Evolutionary conservation across 2,888 invertebrate species (phyloP), one percentile per base, ranked within the genome.

Genomic region (Meteorus colon): DNA sequence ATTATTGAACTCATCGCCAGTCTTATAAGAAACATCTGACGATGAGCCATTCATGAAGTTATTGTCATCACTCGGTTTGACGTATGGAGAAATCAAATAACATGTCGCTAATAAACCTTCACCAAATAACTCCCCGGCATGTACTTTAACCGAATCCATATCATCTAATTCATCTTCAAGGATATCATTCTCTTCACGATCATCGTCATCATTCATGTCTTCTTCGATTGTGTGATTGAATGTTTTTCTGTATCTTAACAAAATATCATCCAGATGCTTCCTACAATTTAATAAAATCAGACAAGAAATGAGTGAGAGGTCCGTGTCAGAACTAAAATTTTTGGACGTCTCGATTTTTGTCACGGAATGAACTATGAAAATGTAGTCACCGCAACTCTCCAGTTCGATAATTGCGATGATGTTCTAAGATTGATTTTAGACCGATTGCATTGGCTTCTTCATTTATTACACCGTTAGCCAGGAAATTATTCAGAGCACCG

Each of bases 381-480:
- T 19, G n/a, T 24, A 55, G n/a, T 62, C 80, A 86, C 86, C 84
- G 84, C 48, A 85, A 80, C 75, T 87, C 86, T 10, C 82, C 82
- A 48, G 80, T 80, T 82, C 82, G 83, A 34, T 83, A 80, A 72
- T 81, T 79, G 12, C 82, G 80, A 74, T 86, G 84, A 80, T 85
- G 84, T 67, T 88, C 85, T 31, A 87, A 79, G 74, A 85, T 74
- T 12, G 84, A 80, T 5, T 81, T 82, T 29, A 87, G 82, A 66
- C 84, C 84, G 45, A 87, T 84, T 74, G 81, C 85, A 75, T 85
- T 89, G 45, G 90, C 92, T 84, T 91, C 91, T 82, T 89, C 89
- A 70, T 90, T 90, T 55, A 92, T 91, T 29, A 89, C 87, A 8
- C 90, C 89, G 85, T 92, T 91, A 10, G 84, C 84, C 45, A 91